A percentile compares a stretch with the other conserved stretches of the same genome.
phyloP scores from a whole-genome alignment of 1,140 invertebrate genomes.

The Sarcophaga peregrina region DNA sequence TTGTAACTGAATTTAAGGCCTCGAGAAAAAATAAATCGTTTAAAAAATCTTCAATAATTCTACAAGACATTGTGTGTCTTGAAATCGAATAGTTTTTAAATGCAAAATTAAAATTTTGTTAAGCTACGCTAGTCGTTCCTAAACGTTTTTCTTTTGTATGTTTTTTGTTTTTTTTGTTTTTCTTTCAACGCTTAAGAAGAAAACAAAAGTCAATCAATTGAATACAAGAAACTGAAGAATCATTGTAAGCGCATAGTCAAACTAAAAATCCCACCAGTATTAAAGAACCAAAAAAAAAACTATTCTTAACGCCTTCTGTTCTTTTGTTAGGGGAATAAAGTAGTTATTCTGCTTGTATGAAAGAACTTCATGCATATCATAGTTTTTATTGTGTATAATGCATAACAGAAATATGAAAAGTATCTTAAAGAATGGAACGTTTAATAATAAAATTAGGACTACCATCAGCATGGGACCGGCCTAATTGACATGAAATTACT shows the following conservation, averaged over 20 bases:
- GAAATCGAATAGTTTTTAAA: background rate
- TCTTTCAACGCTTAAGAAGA: background rate
- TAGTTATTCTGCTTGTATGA: background rate
- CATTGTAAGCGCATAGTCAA: background rate
- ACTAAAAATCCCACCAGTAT: background rate
- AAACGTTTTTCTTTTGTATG: background rate
- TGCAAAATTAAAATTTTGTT: conserved; percentile 22
- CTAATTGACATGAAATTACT: no score
- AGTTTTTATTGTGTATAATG: conserved; percentile 1
- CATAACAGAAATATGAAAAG: background rate
- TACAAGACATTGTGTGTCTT: background rate
- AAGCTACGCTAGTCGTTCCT: background rate
- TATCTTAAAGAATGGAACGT: background rate
- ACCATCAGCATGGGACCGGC: no score
- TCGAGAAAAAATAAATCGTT: no score
- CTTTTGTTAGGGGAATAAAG: background rate
- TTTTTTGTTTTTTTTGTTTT: background rate
- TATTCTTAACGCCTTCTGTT: conserved; percentile 13
- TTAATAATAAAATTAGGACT: no score
- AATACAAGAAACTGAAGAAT: background rate
- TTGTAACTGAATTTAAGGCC: no score
- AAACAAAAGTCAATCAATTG: conserved; percentile 25
- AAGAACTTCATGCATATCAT: conserved; percentile 36
- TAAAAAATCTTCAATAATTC: background rate
- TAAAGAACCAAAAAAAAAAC: background rate